Base-by-base conservation (phyloP, 2,113 vertebrate genomes). In the Rhabdomys dilectus region DNA sequence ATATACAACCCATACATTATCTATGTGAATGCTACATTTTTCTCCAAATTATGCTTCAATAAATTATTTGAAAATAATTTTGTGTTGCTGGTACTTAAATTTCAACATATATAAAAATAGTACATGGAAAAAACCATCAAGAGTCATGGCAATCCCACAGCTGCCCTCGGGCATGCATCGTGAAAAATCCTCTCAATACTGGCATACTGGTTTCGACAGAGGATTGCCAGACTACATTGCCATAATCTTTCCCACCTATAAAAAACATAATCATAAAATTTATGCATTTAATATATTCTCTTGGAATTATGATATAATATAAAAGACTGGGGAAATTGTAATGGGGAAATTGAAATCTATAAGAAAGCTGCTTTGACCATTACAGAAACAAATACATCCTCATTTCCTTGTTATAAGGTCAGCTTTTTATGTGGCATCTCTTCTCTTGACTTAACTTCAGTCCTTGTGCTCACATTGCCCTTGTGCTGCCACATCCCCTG, bases 391-490 rank as follows among this genome's bases (percentile, higher is more conserved):
- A 81, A 91, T 7, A 1, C n/a, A 77, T 7, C 45, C 96, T 94
- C 12, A 88, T 92, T 96, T 96, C 93, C 58, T 29, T 82, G 36
- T 70, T 91, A 92, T 62, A 42, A 10, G 2, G 13, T 29, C 76
- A 62, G 72, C n/a, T 34, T 94, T 73, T 73, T 62, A 75, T 85
- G 93, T 70, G 8, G 45, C 26, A n/a, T 84, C 39, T 6, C 36
- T 78, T 78, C 72, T 84, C 42, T 89, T 82, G 26, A 86, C 66
- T 90, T 92, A 78, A 90, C 34, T 87, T 93, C 81, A 92, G 92
- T 72, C 84, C 21, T 48, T 36, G 48, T 73, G 56, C 36, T 96
- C n/a, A 88, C 85, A 87, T 91, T 68, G 82, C 3, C 2, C 4
- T 12, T 81, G 56, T 77, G 51, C 34, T 4, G 11, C 51, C 84